Evolutionary conservation across 2,888 invertebrate genomes (phyloP).

Genomic region (Rotaria sp.): DNA sequence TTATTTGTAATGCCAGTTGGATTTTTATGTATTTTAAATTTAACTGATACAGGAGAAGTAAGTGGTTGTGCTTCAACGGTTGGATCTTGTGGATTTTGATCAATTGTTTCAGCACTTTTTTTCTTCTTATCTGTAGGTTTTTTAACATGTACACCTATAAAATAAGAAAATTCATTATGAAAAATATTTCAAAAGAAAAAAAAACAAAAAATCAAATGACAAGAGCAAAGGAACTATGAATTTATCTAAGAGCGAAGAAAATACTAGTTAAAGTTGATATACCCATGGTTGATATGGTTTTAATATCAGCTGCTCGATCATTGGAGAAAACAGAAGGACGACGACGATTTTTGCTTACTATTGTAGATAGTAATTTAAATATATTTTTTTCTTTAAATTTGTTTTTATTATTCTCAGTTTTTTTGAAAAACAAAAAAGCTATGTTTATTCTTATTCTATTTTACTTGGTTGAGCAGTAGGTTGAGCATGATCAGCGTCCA

Average conservation of each 20-base stretch:
- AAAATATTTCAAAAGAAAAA: background rate
- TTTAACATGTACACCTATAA: background rate
- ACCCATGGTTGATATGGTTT: background rate
- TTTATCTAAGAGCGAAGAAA: too few species aligned
- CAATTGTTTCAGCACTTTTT: background rate
- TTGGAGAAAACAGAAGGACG: background rate
- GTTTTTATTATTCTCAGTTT: background rate
- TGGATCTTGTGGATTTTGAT: background rate
- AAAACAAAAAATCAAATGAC: background rate
- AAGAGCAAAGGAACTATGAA: too few species aligned
- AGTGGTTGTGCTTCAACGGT: background rate
- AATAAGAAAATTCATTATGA: background rate
- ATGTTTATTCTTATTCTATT: background rate
- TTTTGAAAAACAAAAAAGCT: background rate
- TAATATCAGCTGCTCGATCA: background rate
- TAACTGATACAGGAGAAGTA: background rate
- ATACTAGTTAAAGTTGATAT: background rate
- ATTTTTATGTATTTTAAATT: slow-evolving; percentile 16
- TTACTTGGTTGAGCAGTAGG: background rate
- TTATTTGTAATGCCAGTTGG: background rate
- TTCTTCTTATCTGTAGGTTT: background rate
- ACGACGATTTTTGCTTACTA: background rate
- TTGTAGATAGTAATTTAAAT: too few species aligned
- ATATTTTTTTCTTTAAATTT: too few species aligned
- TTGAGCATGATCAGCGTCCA: background rate